Evolutionary conservation across 2,797 vertebrate genomes (phyloP).

Genomic region (Muscicapa comitata): DNA sequence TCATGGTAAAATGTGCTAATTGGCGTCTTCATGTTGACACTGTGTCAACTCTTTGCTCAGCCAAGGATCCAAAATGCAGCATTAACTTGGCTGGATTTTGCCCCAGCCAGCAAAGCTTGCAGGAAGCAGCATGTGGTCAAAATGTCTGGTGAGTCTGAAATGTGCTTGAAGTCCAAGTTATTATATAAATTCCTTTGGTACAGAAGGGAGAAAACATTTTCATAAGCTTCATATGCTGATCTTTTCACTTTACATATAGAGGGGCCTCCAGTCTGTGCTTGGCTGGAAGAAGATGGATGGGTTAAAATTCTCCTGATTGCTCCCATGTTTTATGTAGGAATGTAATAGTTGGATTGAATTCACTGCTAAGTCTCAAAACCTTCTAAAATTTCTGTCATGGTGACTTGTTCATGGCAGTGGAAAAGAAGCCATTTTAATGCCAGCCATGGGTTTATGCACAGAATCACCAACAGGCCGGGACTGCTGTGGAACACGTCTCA

Average conservation of each 20-base stretch:
- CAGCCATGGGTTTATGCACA: too few relatives aligned
- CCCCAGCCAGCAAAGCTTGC: slow-evolving; percentile 12
- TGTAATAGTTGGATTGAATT: neutral
- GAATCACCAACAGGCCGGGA: too few relatives aligned
- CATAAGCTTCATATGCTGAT: neutral
- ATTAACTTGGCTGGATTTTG: slow-evolving; percentile 50
- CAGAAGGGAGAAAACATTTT: neutral
- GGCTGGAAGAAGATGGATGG: neutral
- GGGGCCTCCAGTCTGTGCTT: neutral
- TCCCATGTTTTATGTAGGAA: neutral
- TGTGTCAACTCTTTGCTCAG: slow-evolving; percentile 31
- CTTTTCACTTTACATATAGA: neutral
- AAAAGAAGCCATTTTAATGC: neutral
- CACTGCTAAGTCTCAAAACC: neutral
- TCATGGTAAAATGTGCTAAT: slow-evolving; percentile 56
- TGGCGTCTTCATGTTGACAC: slow-evolving; percentile 49
- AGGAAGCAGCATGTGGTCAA: slow-evolving; percentile 2
- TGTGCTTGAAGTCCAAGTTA: slow-evolving; percentile 10
- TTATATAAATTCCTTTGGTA: neutral
- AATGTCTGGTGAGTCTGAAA: neutral
- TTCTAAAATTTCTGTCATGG: neutral
- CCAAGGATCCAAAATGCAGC: slow-evolving; percentile 39
- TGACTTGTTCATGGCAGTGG: neutral
- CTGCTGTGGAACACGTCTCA: too few relatives aligned
- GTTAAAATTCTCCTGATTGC: neutral